These are phyloP conservation scores for Pandemis heparana DNA, from an alignment of 2,888 invertebrate genomes.

Conservation along the genomic window DNA sequence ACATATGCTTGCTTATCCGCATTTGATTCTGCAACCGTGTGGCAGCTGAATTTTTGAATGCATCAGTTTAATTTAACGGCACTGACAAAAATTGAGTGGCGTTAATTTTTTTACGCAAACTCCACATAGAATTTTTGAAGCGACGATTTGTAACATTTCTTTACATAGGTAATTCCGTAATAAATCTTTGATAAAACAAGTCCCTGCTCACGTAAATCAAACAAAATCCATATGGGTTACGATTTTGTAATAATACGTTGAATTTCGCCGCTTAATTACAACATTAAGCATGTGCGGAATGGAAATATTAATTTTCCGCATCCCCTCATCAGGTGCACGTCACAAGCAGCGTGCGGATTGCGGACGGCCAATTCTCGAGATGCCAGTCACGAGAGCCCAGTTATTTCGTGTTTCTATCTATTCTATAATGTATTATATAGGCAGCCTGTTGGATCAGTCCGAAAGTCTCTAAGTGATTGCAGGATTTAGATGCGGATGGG, in stretches of 20 bases:
- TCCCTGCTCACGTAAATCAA: not conserved
- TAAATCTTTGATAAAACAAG: not conserved
- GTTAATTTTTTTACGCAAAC: not conserved
- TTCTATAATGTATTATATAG: not conserved
- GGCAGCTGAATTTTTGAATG: constrained; percentile 17
- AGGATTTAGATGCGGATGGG: constrained; percentile 3
- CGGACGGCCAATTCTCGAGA: constrained; percentile 13
- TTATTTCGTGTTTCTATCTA: constrained; percentile 6
- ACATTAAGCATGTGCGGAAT: not conserved
- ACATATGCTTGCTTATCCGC: constrained; percentile 14
- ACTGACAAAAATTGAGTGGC: constrained; percentile 7
- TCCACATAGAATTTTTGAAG: not conserved
- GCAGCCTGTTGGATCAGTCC: not conserved
- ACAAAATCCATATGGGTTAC: not conserved
- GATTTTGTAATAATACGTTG: not conserved
- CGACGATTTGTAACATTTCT: not conserved
- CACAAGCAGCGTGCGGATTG: constrained; percentile 2
- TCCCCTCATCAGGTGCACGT: not conserved
- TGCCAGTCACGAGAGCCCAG: constrained; percentile 7
- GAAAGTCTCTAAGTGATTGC: constrained; percentile 19
- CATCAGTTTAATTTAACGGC: constrained; percentile 20
- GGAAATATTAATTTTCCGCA: constrained; percentile 8
- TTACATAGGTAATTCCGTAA: not conserved
- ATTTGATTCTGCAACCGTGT: not conserved
- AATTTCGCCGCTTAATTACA: not conserved